Percentiles rank a stretch among this genome's conserved stretches.
Conservation (phyloP, 2,797 vertebrate genomes). For the Sus cebifrons region DNA sequence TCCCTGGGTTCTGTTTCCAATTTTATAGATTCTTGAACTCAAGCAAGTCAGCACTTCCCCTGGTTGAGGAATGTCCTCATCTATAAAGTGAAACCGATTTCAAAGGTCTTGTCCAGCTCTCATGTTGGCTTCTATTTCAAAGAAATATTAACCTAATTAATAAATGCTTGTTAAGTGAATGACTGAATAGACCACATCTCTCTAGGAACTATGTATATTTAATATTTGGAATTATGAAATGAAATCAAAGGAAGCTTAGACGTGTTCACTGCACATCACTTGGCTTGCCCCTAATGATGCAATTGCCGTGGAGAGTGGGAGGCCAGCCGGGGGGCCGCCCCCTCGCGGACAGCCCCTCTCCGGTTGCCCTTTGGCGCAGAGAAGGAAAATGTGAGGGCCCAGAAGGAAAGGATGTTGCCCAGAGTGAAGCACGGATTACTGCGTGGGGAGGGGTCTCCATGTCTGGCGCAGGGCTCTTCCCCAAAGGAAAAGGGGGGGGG, state of each 20-base stretch:
- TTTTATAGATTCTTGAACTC: slow-evolving; percentile 64
- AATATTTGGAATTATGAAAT: slow-evolving; percentile 34
- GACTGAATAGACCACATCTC: slow-evolving; percentile 20
- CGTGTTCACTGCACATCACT: neutral
- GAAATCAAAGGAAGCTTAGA: slow-evolving; percentile 29
- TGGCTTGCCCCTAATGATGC: neutral
- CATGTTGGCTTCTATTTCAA: neutral
- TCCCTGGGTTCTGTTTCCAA: slow-evolving; percentile 49
- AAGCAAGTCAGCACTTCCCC: slow-evolving; percentile 55
- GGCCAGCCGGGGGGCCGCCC: neutral
- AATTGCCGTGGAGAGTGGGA: neutral
- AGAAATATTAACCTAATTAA: slow-evolving; percentile 68
- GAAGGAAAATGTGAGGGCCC: slow-evolving; percentile 3
- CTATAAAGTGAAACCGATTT: slow-evolving; percentile 51
- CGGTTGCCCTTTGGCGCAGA: neutral
- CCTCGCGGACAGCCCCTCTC: neutral
- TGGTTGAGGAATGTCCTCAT: slow-evolving; percentile 56
- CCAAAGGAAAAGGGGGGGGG: neutral
- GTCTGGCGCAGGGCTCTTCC: neutral
- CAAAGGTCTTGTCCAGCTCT: slow-evolving; percentile 55
- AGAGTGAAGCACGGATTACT: neutral
- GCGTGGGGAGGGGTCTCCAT: neutral
- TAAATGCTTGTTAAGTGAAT: slow-evolving; percentile 51
- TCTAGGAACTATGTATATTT: slow-evolving; percentile 64
- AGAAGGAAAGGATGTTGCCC: neutral